phyloP scores from a whole-genome alignment of 2,797 vertebrate genomes.

The Champsocephalus gunnari region DNA sequence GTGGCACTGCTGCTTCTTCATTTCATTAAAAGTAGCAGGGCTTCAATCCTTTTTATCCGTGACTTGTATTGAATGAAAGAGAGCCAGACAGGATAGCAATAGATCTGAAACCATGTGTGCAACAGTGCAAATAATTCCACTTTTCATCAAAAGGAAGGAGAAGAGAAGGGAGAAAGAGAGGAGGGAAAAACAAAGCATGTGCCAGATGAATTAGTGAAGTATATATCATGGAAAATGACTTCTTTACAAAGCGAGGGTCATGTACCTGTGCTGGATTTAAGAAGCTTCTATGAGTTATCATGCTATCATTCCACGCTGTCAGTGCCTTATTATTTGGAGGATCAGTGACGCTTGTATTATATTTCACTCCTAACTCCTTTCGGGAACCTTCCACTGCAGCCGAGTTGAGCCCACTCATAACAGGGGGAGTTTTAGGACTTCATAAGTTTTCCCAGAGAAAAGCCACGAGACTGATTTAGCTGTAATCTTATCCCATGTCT shows the following conservation, averaged over 20 bases:
- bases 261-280: conserved; percentile 89
- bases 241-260: conserved; percentile 91
- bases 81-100: conserved; percentile 87
- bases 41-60: conserved; percentile 90
- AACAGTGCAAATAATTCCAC: conserved; percentile 87
- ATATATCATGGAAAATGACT: conserved; percentile 89
- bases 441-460: conserved; percentile 87
- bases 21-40: conserved; percentile 88
- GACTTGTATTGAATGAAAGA: conserved; percentile 86
- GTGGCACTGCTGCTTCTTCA: conserved; percentile 86
- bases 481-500: conserved; percentile 88
- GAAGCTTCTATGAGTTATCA: conserved; percentile 94
- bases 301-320: conserved; percentile 94
- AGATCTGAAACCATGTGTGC: conserved; percentile 92
- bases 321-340: conserved; percentile 93
- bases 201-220: conserved; percentile 90
- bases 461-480: conserved; percentile 86
- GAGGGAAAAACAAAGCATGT: conserved; percentile 75
- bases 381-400: conserved; percentile 70
- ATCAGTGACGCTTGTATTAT: conserved; percentile 91
- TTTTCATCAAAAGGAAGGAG: conserved; percentile 77
- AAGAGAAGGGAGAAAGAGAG: conserved; percentile 20
- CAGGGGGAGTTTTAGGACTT: conserved; percentile 87
- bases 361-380: conserved; percentile 79
- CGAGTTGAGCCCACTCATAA: conserved; percentile 85